A percentile compares a stretch with the other conserved stretches of the same genome.
Evolutionary conservation across 2,797 vertebrate species (phyloP).

Genomic region (Pristis pectinata): DNA sequence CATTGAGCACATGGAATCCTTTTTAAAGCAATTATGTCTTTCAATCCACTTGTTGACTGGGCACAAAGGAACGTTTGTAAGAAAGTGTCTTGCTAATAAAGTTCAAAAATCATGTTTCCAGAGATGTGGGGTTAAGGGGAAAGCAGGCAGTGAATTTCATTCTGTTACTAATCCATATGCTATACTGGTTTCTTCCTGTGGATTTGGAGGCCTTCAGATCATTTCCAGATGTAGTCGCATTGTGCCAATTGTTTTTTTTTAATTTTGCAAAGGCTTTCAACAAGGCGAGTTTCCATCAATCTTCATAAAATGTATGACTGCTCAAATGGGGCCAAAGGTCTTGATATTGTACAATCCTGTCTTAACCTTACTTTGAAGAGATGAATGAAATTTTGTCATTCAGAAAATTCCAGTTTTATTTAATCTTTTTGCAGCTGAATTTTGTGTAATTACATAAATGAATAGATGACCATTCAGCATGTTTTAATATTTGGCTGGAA

Average conservation of each 20-base stretch:
- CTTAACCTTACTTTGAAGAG: background rate
- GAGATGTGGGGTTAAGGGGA: conserved; percentile 29
- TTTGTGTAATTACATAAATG: conserved; percentile 37
- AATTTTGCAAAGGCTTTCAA: conserved; percentile 23
- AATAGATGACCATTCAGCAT: conserved; percentile 49
- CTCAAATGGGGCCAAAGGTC: background rate
- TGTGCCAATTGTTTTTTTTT: conserved; percentile 25
- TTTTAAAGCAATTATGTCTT: conserved; percentile 14
- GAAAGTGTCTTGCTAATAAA: conserved; percentile 27
- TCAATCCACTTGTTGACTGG: conserved; percentile 20
- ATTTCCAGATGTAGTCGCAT: conserved; percentile 33
- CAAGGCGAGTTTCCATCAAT: conserved; percentile 1
- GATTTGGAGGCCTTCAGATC: conserved; percentile 33
- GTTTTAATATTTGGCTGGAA: conserved; percentile 49
- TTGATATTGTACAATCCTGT: background rate
- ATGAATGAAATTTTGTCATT: background rate
- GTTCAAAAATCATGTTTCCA: conserved; percentile 2
- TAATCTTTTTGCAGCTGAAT: background rate
- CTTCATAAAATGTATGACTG: conserved; percentile 4
- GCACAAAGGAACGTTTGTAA: conserved; percentile 34
- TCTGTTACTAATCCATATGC: conserved; percentile 31
- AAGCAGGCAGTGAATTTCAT: conserved; percentile 20
- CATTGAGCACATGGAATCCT: background rate
- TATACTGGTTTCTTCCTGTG: conserved; percentile 33
- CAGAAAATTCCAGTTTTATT: background rate